Evolutionary conservation across 2,888 invertebrate genomes (phyloP).

Genomic region (Amaurobius ferox): DNA sequence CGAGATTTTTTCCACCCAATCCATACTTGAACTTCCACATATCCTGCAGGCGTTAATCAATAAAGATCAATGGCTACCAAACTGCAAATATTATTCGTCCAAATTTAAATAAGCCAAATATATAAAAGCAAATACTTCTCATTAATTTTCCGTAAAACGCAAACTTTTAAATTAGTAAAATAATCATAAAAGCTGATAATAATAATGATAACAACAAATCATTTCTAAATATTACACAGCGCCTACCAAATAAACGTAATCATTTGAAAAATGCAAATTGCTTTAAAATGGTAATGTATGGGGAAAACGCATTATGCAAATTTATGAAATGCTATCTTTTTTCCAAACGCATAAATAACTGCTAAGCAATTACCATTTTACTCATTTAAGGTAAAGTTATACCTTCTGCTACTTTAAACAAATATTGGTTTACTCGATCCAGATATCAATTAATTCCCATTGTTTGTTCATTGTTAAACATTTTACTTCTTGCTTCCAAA

Average conservation of each 20-base stretch:
- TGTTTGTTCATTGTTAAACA: slow-evolving; percentile 16
- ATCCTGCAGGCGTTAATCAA: too few relatives aligned
- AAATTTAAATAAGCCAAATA: too few relatives aligned
- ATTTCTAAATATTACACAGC: not conserved
- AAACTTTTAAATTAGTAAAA: not conserved
- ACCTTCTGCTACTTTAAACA: not conserved
- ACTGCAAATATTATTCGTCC: too few relatives aligned
- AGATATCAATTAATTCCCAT: slow-evolving; percentile 5
- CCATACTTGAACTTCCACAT: too few relatives aligned
- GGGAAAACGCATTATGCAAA: not conserved
- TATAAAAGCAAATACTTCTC: not conserved
- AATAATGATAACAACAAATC: slow-evolving; percentile 6
- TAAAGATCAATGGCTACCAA: too few relatives aligned
- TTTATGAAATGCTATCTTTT: not conserved
- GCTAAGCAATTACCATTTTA: not conserved
- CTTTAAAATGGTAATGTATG: not conserved
- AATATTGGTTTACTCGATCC: not conserved
- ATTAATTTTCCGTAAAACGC: not conserved
- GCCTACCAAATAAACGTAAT: not conserved
- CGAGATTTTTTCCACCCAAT: too few relatives aligned
- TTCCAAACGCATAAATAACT: not conserved
- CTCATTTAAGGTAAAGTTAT: not conserved
- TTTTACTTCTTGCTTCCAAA: not conserved
- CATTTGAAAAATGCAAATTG: not conserved
- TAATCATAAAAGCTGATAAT: slow-evolving; percentile 3